A percentile compares a stretch with the other conserved stretches of the same genome.
These are phyloP conservation scores for Rhinichthys osculus DNA, from an alignment of 2,797 vertebrate genomes.

Conservation along the genomic window DNA sequence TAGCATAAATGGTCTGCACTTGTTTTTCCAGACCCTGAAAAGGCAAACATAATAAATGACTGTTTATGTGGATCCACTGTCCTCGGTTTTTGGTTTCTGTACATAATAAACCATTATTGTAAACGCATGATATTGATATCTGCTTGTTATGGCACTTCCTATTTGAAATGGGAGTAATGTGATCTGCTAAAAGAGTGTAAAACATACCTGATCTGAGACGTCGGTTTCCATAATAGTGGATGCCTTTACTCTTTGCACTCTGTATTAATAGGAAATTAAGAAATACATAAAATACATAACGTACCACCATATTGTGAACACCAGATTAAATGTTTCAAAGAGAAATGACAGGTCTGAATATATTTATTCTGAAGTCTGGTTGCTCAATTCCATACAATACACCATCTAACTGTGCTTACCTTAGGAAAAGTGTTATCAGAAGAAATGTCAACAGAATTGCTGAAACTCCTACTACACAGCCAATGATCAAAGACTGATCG, in stretches of 20 bases:
- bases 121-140: background rate
- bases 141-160: background rate
- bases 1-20: background rate
- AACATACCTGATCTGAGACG: conserved; percentile 28
- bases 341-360: background rate
- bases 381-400: background rate
- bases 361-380: background rate
- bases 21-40: conserved; percentile 24
- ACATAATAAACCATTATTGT: background rate
- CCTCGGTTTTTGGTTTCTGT: background rate
- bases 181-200: background rate
- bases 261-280: background rate
- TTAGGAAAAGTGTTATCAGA: background rate
- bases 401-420: background rate
- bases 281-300: background rate
- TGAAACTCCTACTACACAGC: conserved; percentile 15
- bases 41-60: background rate
- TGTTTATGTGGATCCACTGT: background rate
- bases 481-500: background rate
- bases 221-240: background rate
- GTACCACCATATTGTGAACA: background rate
- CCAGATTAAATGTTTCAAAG: background rate
- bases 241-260: background rate
- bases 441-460: conserved; percentile 1
- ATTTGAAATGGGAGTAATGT: background rate